Evolutionary conservation across 2,888 invertebrate genomes (phyloP).

Genomic region (Drosophila rellima): DNA sequence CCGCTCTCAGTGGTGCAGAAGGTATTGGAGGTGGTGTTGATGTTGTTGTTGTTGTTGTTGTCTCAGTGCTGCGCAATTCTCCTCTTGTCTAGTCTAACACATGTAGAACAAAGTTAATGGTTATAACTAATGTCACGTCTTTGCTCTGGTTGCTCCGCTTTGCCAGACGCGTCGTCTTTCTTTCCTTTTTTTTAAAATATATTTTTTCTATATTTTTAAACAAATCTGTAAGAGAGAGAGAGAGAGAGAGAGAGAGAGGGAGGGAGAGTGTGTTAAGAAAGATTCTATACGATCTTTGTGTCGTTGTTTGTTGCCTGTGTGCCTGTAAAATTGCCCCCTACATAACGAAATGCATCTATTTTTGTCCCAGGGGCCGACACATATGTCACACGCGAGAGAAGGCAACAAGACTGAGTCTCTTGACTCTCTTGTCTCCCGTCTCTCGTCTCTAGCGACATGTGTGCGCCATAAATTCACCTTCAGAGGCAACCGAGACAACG

Average conservation of each 20-base stretch:
- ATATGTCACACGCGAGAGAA: conserved; percentile 67
- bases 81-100: conserved; percentile 23
- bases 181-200: not conserved
- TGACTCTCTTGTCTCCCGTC: too few species aligned
- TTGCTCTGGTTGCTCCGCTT: conserved; percentile 12
- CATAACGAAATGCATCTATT: conserved; percentile 76
- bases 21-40: not conserved
- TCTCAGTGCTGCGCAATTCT: conserved; percentile 15
- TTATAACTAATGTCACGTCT: conserved; percentile 23
- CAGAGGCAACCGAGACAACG: conserved; percentile 54
- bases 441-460: conserved; percentile 58
- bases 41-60: not conserved
- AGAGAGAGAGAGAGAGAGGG: conserved; percentile 13
- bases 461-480: conserved; percentile 81
- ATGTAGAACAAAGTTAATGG: conserved; percentile 20
- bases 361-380: conserved; percentile 67
- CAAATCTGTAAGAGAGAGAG: conserved; percentile 39
- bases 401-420: conserved; percentile 30
- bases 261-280: conserved; percentile 6
- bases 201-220: conserved; percentile 8
- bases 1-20: not conserved
- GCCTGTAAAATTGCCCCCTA: conserved; percentile 77
- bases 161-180: conserved; percentile 26
- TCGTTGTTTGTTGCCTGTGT: conserved; percentile 32
- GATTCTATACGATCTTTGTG: conserved; percentile 28